A percentile compares a stretch with the other conserved stretches of the same genome.
These are phyloP conservation scores for Fissipunctia ypsillon DNA, from an alignment of 2,888 invertebrate genomes.

Conservation along the genomic window DNA sequence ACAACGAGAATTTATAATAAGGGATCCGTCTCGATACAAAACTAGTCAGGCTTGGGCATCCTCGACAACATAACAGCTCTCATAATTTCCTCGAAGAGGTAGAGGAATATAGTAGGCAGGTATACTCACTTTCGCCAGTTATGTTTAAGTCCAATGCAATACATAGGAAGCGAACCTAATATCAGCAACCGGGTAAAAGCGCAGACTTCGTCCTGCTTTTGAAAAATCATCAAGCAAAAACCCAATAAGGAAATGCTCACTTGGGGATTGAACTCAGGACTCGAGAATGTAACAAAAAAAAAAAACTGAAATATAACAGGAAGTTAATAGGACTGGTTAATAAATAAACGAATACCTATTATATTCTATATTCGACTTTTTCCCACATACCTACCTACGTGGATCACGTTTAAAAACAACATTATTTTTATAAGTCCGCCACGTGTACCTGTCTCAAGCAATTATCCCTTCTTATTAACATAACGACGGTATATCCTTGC, in stretches of 20 bases:
- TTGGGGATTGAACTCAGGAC: neutral
- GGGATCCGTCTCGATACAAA: neutral
- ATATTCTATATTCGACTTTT: constrained; percentile 6
- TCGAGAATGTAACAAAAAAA: neutral
- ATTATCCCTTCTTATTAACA: constrained; percentile 25
- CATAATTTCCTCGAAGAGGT: neutral
- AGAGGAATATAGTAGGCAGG: no score
- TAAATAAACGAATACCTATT: no score
- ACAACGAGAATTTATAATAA: neutral
- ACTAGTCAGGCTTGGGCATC: neutral
- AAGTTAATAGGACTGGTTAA: neutral
- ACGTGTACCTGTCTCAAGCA: constrained; percentile 21
- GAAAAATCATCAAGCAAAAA: neutral
- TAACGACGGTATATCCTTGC: constrained; percentile 45
- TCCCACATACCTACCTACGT: constrained; percentile 12
- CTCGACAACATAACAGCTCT: neutral
- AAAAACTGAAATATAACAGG: neutral
- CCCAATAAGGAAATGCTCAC: neutral
- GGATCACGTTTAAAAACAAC: constrained; percentile 10
- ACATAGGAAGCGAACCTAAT: neutral
- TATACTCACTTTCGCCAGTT: neutral
- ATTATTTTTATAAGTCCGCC: constrained; percentile 11
- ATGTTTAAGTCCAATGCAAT: neutral
- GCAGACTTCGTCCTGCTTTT: no score
- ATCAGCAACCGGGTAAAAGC: neutral